These are phyloP conservation scores for Corticium candelabrum DNA, from an alignment of 37 sponge, comb jelly and placozoan species.

Conservation along the genomic window DNA sequence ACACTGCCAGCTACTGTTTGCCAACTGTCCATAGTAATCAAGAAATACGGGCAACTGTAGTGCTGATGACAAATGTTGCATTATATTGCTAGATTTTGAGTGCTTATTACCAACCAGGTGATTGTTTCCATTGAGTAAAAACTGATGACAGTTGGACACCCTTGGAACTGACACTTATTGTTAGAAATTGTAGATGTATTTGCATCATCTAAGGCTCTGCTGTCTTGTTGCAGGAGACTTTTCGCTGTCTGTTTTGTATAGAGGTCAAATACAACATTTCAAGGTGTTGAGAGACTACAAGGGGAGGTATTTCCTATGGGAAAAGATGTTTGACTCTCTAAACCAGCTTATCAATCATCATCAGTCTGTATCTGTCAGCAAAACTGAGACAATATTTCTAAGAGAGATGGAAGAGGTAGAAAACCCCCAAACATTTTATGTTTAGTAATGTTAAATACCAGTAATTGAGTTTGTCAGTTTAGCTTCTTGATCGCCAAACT, in stretches of 20 bases:
- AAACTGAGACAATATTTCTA: slow-evolving; percentile 19
- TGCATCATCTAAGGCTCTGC: not conserved
- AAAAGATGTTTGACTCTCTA: slow-evolving; percentile 19
- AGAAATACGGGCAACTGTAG: too few species aligned
- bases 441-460: too few species aligned
- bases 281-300: slow-evolving; percentile 17
- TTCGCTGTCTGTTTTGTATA: slow-evolving; percentile 2
- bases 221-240: not conserved
- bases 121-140: not conserved
- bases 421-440: too few species aligned
- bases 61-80: too few species aligned
- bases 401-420: slow-evolving; percentile 13
- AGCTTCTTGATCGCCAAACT: not conserved
- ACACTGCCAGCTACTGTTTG: too few species aligned
- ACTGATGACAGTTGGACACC: not conserved
- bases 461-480: too few species aligned
- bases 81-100: too few species aligned
- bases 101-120: too few species aligned
- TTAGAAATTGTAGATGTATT: not conserved
- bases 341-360: slow-evolving; percentile 27
- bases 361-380: slow-evolving; percentile 6
- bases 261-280: slow-evolving; percentile 26
- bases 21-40: too few species aligned
- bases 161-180: too few species aligned
- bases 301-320: slow-evolving; percentile 33